Percentiles rank a stretch among this genome's conserved stretches.
Evolutionary conservation across 2,888 invertebrate genomes (phyloP).

Genomic region (Molanna angustata): DNA sequence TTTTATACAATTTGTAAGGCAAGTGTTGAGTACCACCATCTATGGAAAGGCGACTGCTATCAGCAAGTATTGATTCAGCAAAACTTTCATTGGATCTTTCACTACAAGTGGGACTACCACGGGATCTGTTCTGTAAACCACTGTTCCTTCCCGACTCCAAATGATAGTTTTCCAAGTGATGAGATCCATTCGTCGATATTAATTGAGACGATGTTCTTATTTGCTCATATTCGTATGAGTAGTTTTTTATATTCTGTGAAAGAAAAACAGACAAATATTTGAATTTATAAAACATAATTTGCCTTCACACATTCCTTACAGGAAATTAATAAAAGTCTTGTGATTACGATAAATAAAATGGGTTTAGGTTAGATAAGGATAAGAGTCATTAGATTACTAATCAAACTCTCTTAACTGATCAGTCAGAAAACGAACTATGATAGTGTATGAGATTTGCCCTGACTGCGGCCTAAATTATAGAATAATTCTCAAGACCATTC

Average conservation of each 20-base stretch:
- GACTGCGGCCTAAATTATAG: too few relatives aligned
- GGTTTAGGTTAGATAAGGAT: too few relatives aligned
- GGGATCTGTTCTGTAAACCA: constrained; percentile 8
- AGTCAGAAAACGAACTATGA: too few relatives aligned
- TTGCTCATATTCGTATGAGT: constrained; percentile 46
- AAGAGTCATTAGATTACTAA: too few relatives aligned
- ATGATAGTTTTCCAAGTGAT: constrained; percentile 35
- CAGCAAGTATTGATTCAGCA: constrained; percentile 50
- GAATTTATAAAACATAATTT: too few relatives aligned
- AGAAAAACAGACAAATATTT: too few relatives aligned
- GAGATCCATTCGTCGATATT: constrained; percentile 34
- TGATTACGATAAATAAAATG: too few relatives aligned
- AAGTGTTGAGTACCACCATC: constrained; percentile 54
- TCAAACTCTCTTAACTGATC: too few relatives aligned
- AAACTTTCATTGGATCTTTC: constrained; percentile 54
- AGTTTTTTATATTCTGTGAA: constrained; percentile 52
- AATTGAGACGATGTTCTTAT: constrained; percentile 47
- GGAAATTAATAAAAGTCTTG: too few relatives aligned
- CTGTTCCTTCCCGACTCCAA: constrained; percentile 36
- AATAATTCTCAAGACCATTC: too few relatives aligned
- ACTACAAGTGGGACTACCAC: constrained; percentile 47
- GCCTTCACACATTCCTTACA: too few relatives aligned
- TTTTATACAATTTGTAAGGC: constrained; percentile 71
- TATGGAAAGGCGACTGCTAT: constrained; percentile 48
- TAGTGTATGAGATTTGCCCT: too few relatives aligned